Base-by-base conservation (phyloP, 2,113 vertebrate species). In the Semnornis frantzii region DNA sequence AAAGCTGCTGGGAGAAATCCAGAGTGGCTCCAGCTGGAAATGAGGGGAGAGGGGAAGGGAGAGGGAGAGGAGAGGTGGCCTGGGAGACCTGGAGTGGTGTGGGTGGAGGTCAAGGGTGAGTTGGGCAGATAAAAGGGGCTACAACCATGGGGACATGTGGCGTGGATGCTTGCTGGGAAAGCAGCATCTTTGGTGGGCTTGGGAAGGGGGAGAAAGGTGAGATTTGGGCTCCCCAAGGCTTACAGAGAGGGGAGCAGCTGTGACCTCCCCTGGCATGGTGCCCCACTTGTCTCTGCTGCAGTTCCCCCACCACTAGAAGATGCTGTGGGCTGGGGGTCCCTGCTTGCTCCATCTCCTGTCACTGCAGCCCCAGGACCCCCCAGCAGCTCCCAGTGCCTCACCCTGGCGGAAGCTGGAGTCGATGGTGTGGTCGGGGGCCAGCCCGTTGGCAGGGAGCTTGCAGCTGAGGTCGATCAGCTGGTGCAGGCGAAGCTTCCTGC, bases 331-430 rank as follows among this genome's bases (percentile, higher is more conserved):
- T 30, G 24, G 10, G 31, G 69, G 10, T 68, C 54, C n/a, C 27
- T 19, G 30, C 24, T 55, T 21, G 42, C 54, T 44, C 73, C 48
- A 5, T 20, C 27, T 68, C 62, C 54, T 24, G 21, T 27, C 4
- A 13, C 25, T 15, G 18, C 81, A 52, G 15, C 44, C 37, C 23
- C n/a, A 21, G 6, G 4, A 15, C 59, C 18, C 58, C 39, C 30
- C 8, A 9, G 65, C 28, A 31, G 65, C 9, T 30, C n/a, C 1
- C 13, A 2, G 14, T 20, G 3, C 4, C 97, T 96, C 73, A 99
- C 99, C 99, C 96, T 99, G 99, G 62, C 99, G 98, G 96, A 99
- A 99, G 97, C 98, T 98, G 95, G 99, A 99, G 94, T 99, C 98
- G 2, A 97, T 97, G 52, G 98, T 87, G 1, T 92, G 98, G 1